phyloP scores from a whole-genome alignment of 2,113 vertebrate species.

The Penelope pileata region DNA sequence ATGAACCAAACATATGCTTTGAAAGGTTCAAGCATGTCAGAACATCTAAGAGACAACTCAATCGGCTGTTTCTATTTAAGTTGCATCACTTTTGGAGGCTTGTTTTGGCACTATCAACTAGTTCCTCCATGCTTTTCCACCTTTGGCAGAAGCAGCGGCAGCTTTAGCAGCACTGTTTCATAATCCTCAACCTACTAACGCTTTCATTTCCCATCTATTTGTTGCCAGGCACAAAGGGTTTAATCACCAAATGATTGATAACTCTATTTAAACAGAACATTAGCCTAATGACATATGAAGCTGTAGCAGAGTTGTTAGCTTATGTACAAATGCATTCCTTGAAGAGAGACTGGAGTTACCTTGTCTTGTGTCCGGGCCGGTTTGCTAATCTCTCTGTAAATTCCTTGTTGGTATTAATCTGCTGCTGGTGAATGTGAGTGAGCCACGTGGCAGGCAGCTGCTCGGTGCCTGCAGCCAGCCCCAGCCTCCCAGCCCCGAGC shows the following conservation, averaged over 20 bases:
- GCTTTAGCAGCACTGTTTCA: slow-evolving; percentile 24
- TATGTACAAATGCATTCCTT: neutral
- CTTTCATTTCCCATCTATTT: slow-evolving; percentile 16
- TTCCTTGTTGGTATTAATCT: neutral
- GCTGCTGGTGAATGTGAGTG: neutral
- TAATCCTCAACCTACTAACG: slow-evolving; percentile 33
- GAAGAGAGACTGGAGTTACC: neutral
- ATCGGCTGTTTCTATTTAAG: slow-evolving; percentile 16
- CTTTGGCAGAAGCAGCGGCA: slow-evolving; percentile 6
- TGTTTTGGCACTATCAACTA: slow-evolving; percentile 44
- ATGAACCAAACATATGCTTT: neutral
- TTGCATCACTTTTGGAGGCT: neutral
- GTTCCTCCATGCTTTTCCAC: neutral
- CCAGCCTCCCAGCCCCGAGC: neutral
- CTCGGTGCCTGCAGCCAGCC: fast-evolving
- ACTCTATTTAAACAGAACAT: slow-evolving; percentile 57
- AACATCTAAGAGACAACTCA: slow-evolving; percentile 11
- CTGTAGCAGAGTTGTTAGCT: slow-evolving; percentile 11
- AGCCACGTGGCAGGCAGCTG: neutral
- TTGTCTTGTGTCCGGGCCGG: fast-evolving
- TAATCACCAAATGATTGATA: slow-evolving; percentile 66
- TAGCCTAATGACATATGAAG: slow-evolving; percentile 59
- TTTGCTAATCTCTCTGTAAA: neutral
- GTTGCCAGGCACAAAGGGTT: slow-evolving; percentile 55
- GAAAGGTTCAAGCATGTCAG: neutral